phyloP scores from a whole-genome alignment of 2,797 vertebrate species.

The Clarias laeviceps region DNA sequence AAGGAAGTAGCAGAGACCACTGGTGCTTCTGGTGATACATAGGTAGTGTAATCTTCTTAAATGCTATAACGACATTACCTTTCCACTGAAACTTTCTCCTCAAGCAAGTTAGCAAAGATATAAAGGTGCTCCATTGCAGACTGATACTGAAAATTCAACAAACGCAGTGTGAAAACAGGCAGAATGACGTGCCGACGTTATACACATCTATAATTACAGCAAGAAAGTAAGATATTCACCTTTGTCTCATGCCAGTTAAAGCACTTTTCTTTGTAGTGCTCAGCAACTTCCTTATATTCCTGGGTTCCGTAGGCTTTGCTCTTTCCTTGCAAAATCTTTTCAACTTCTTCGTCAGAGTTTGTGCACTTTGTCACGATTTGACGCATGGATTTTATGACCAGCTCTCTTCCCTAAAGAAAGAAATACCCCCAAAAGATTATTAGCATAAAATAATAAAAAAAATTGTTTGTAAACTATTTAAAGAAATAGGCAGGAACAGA shows the following conservation, averaged over 20 bases:
- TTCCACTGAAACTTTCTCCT: slow-evolving; percentile 43
- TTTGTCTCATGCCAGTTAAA: slow-evolving; percentile 48
- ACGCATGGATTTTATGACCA: slow-evolving; percentile 12
- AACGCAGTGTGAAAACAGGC: not conserved
- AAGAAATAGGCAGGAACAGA: not conserved
- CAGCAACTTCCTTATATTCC: slow-evolving; percentile 44
- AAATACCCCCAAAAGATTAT: not conserved
- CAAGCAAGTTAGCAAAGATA: slow-evolving; percentile 36
- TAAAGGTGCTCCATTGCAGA: slow-evolving; percentile 47
- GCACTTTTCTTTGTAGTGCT: slow-evolving; percentile 35
- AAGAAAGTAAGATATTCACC: slow-evolving; percentile 15
- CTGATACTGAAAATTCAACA: slow-evolving; percentile 18
- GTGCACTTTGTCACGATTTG: slow-evolving; percentile 23
- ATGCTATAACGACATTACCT: slow-evolving; percentile 16
- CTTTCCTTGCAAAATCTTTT: slow-evolving; percentile 13
- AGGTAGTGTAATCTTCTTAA: not conserved
- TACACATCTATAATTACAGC: not conserved
- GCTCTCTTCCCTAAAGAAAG: slow-evolving; percentile 18
- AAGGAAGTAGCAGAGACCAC: not conserved
- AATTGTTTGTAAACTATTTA: not conserved
- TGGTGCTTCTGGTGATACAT: not conserved
- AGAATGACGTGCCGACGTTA: not conserved
- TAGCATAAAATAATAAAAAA: not conserved
- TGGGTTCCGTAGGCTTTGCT: slow-evolving; percentile 26
- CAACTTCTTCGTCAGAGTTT: slow-evolving; percentile 37